These are phyloP conservation scores for Iphiclides podalirius DNA, from an alignment of 2,888 invertebrate species.

Conservation along the genomic window DNA sequence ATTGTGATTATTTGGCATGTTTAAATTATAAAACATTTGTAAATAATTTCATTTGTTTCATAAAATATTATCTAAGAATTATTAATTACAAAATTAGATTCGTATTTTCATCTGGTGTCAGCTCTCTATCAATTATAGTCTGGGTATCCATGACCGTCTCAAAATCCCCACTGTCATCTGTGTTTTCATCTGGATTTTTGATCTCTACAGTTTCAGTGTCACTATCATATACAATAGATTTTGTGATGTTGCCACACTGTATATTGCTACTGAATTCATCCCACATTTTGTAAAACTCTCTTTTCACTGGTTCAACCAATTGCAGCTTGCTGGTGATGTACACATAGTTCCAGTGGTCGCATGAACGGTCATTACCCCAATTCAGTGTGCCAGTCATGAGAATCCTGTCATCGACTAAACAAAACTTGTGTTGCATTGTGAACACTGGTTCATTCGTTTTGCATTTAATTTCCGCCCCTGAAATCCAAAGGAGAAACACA, in stretches of 20 bases:
- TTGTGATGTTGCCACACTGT: conserved; percentile 27
- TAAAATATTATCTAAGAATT: conserved; percentile 24
- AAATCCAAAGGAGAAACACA: conserved; percentile 33
- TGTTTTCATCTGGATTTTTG: conserved; percentile 29
- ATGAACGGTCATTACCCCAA: conserved; percentile 86
- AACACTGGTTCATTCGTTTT: conserved; percentile 58
- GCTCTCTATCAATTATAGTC: conserved; percentile 34
- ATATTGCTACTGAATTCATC: conserved; percentile 33
- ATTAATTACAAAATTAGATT: conserved; percentile 23
- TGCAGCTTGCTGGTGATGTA: conserved; percentile 80
- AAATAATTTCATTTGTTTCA: conserved; percentile 32
- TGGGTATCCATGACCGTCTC: conserved; percentile 23
- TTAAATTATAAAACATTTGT: conserved; percentile 55
- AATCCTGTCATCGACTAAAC: conserved; percentile 81
- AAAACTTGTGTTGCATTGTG: conserved; percentile 90
- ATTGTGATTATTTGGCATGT: conserved; percentile 43
- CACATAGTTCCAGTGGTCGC: conserved; percentile 86
- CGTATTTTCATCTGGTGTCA: conserved; percentile 42
- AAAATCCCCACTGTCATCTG: conserved; percentile 31
- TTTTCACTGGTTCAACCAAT: conserved; percentile 77
- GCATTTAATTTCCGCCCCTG: conserved; percentile 81
- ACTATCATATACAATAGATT: conserved; percentile 29
- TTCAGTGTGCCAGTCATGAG: conserved; percentile 87
- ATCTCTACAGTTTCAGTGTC: conserved; percentile 35
- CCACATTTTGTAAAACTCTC: conserved; percentile 84